Conservation (phyloP, 2,797 vertebrate species). For the Brachymystax lenok region DNA sequence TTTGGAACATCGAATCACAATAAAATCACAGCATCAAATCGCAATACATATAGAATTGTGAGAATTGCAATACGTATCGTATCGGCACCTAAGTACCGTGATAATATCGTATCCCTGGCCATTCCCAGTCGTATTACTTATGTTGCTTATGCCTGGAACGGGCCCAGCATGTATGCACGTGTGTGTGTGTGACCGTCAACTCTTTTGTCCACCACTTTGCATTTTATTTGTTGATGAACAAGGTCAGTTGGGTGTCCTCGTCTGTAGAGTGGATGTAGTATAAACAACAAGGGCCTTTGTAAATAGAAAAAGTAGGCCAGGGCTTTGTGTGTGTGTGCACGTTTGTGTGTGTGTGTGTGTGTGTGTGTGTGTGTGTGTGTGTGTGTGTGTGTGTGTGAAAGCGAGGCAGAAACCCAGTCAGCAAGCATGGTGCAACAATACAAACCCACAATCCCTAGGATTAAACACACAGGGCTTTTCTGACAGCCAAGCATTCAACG, state of each 20-base stretch:
- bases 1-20: no score
- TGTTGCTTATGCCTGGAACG: no score
- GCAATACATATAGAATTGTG: no score
- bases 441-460: constrained; percentile 54
- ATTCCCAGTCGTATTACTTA: no score
- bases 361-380: not conserved
- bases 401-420: constrained; percentile 55
- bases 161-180: not conserved
- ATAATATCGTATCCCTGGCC: no score
- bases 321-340: not conserved
- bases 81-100: no score
- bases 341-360: no score
- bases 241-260: constrained; percentile 22
- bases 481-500: constrained; percentile 54
- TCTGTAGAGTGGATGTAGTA: not conserved
- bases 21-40: no score
- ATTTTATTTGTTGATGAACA: constrained; percentile 49
- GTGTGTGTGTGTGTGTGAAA: constrained; percentile 32
- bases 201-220: constrained; percentile 38
- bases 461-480: constrained; percentile 56
- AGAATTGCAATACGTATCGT: no score
- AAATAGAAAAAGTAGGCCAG: constrained; percentile 32
- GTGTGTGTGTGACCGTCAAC: not conserved
- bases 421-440: constrained; percentile 44
- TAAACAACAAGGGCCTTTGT: constrained; percentile 45